Percentiles rank a stretch among this genome's conserved stretches.
Conservation (phyloP, 1,140 invertebrate species). For the Argopecten irradians region DNA sequence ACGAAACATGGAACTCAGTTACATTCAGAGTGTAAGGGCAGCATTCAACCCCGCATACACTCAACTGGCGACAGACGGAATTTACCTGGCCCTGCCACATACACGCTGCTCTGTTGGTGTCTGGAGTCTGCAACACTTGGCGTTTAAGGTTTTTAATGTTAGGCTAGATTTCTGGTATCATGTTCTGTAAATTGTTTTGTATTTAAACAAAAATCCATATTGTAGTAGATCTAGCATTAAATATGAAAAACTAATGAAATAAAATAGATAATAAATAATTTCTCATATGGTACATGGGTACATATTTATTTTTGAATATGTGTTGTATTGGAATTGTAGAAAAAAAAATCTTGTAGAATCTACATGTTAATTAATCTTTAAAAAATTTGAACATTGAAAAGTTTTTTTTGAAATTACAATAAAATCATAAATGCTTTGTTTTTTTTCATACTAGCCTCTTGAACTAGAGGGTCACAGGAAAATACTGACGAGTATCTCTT, state of each 20-base stretch:
- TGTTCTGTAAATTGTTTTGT: background rate
- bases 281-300: background rate
- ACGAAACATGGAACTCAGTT: conserved; percentile 38
- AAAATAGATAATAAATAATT: background rate
- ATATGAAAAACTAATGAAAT: background rate
- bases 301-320: too few relatives aligned
- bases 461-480: conserved; percentile 65
- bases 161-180: background rate
- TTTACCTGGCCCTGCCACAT: conserved; percentile 59
- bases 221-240: background rate
- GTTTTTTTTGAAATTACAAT: background rate
- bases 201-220: background rate
- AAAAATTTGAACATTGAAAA: background rate
- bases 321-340: background rate
- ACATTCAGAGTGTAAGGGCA: conserved; percentile 48
- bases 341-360: background rate
- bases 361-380: background rate
- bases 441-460: conserved; percentile 55
- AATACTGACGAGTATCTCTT: conserved; percentile 57
- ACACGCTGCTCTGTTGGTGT: conserved; percentile 60
- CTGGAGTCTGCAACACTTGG: conserved; percentile 62
- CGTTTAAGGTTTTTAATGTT: conserved; percentile 48
- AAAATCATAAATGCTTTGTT: background rate
- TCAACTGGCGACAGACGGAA: conserved; percentile 63
- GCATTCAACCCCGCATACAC: conserved; percentile 62